These are phyloP conservation scores for Eulemur albifrons DNA, from an alignment of 2,797 vertebrate genomes.

Conservation along the genomic window DNA sequence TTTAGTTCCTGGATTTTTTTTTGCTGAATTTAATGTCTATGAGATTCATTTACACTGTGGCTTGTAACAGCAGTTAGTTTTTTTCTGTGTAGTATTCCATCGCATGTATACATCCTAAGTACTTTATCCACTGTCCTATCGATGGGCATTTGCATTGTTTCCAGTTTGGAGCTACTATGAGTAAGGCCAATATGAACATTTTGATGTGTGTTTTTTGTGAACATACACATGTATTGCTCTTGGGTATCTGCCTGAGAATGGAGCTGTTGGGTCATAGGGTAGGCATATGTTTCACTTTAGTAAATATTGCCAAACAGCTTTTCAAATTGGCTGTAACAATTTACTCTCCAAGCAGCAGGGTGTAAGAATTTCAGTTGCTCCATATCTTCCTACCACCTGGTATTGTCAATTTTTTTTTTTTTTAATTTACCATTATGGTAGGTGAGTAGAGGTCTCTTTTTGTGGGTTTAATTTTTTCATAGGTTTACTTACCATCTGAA, in stretches of 20 bases:
- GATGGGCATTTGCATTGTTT: not conserved
- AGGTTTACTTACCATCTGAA: not conserved
- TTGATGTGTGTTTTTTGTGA: not conserved
- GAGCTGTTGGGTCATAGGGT: not conserved
- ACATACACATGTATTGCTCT: not conserved
- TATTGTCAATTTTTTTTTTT: not conserved
- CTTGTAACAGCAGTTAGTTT: not conserved
- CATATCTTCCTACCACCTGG: not conserved
- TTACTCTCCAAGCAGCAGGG: constrained; percentile 6
- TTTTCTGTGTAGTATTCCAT: not conserved
- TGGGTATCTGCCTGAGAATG: not conserved
- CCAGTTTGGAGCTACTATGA: not conserved
- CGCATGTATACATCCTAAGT: not conserved
- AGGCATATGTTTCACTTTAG: not conserved
- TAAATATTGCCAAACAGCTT: not conserved
- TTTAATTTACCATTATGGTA: not conserved
- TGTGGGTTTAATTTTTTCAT: not conserved
- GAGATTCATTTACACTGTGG: not conserved
- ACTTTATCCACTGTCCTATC: not conserved
- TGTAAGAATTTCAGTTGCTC: not conserved
- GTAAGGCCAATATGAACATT: not conserved
- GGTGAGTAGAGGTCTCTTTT: not conserved
- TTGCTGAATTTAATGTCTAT: not conserved
- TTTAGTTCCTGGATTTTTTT: constrained; percentile 28
- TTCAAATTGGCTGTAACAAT: not conserved